Base-by-base conservation (phyloP, 2,113 vertebrate genomes). In the Corydoras sp. region DNA sequence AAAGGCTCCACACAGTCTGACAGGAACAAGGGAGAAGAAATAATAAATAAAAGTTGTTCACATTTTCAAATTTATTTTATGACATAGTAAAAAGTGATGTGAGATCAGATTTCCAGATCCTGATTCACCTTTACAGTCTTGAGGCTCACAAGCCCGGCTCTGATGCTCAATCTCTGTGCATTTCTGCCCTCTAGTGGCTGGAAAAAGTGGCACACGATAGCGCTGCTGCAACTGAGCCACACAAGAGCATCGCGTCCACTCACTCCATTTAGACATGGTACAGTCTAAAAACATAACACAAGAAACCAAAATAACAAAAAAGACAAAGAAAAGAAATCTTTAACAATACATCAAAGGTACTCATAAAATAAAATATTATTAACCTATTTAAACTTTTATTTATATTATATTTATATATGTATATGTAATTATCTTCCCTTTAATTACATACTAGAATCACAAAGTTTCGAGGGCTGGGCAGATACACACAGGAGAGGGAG, bases 161-260 rank as follows among this genome's bases (percentile, higher is more conserved):
- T 92, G 83, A 0, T 73, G 84, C 3, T 88, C 88, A 54, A 91
- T 82, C 3, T 87, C 87, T 77, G 83, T 80, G 74, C 92, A 94
- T 43, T 79, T 84, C 75, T 90, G 89, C 0, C 85, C 86, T 73
- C 78, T 85, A 60, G 80, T 83, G 79, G 83, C 79, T 0, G 83
- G 77, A 0, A 83, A 69, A 8, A 86, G 86, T 24, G 89, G 86
- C 3, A 88, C 88, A 15, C 90, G 87, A 66, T 92, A 86, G 1
- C 92, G 88, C 49, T 89, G 89, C 81, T 89, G 90, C 76, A 81
- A 81, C 60, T 85, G 88, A 65, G 88, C 86, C 49, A 65, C 80
- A 62, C 92, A 93, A 3, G 89, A 88, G 68, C 92, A 94, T 3
- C 0, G 6, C 0, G 90, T 88, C 92, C 92, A 94, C 35, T 83